Evolutionary conservation across 2,888 invertebrate genomes (phyloP).

Genomic region (Ditula angustiorana): DNA sequence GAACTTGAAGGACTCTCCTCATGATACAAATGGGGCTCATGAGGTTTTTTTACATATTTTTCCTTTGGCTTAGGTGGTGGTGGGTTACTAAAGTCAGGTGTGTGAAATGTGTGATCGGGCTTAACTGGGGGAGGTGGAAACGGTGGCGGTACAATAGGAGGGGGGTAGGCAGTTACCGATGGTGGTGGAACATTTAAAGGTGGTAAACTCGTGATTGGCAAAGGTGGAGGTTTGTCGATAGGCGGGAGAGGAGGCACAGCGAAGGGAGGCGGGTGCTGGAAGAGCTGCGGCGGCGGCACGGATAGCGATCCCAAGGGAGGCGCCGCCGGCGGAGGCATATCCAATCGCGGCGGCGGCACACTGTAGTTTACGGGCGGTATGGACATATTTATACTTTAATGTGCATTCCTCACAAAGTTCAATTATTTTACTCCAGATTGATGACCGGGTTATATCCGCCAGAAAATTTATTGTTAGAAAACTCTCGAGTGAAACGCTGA

Average conservation of each 20-base stretch:
- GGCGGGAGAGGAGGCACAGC: constrained; percentile 7
- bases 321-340: constrained; percentile 56
- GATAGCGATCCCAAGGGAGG: constrained; percentile 43
- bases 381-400: constrained; percentile 57
- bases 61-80: constrained; percentile 27
- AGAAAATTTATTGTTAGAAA: too few species aligned
- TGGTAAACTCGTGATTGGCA: constrained; percentile 30
- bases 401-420: constrained; percentile 1
- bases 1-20: constrained; percentile 41
- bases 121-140: constrained; percentile 44
- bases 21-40: constrained; percentile 9
- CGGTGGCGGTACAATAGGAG: constrained; percentile 43
- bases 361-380: constrained; percentile 66
- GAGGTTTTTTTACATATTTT: constrained; percentile 6
- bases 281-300: constrained; percentile 31
- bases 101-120: constrained; percentile 5
- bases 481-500: too few species aligned
- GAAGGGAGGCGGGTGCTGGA: constrained; percentile 27
- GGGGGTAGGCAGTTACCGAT: constrained; percentile 23
- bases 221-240: constrained; percentile 20
- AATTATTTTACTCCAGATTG: too few species aligned
- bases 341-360: constrained; percentile 66
- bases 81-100: constrained; percentile 23
- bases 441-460: too few species aligned
- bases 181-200: constrained; percentile 46